Evolutionary conservation across 2,888 invertebrate species (phyloP).

Genomic region (Pogonocherus hispidulus): DNA sequence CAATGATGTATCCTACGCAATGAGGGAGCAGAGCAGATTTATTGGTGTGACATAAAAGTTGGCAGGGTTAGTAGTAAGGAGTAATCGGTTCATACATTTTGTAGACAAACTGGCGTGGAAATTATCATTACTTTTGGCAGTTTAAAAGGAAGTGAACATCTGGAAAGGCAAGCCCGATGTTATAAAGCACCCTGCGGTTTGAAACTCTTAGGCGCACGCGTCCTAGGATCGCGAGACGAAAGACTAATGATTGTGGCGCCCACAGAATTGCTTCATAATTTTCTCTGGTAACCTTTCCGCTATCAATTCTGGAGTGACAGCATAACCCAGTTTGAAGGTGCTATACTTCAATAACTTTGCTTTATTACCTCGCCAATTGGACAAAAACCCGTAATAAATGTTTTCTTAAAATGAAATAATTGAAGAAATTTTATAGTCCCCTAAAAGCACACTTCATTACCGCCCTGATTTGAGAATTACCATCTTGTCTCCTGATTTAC

Average conservation of each 20-base stretch:
- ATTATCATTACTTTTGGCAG: constrained; percentile 53
- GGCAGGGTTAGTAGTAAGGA: constrained; percentile 34
- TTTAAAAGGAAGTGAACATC: constrained; percentile 56
- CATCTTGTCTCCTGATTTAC: constrained; percentile 23
- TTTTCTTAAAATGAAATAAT: constrained; percentile 53
- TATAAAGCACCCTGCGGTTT: constrained; percentile 56
- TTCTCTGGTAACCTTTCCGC: constrained; percentile 67
- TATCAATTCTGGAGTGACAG: constrained; percentile 65
- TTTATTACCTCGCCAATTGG: constrained; percentile 52
- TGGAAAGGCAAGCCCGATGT: constrained; percentile 56
- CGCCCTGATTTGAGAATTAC: constrained; percentile 41
- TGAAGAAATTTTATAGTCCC: constrained; percentile 50
- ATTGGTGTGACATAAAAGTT: constrained; percentile 18
- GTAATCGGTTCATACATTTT: constrained; percentile 39
- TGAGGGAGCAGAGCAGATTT: neutral
- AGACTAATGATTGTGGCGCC: constrained; percentile 66
- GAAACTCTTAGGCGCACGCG: constrained; percentile 42
- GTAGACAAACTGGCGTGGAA: constrained; percentile 44
- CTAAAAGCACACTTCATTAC: constrained; percentile 47
- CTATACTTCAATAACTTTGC: constrained; percentile 62
- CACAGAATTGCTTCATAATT: constrained; percentile 70
- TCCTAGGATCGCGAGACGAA: constrained; percentile 22
- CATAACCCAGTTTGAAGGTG: constrained; percentile 57
- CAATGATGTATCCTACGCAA: constrained; percentile 23
- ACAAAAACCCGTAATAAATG: constrained; percentile 53